Conservation (phyloP, 2,888 invertebrate genomes). For the Anticlea derivata region DNA sequence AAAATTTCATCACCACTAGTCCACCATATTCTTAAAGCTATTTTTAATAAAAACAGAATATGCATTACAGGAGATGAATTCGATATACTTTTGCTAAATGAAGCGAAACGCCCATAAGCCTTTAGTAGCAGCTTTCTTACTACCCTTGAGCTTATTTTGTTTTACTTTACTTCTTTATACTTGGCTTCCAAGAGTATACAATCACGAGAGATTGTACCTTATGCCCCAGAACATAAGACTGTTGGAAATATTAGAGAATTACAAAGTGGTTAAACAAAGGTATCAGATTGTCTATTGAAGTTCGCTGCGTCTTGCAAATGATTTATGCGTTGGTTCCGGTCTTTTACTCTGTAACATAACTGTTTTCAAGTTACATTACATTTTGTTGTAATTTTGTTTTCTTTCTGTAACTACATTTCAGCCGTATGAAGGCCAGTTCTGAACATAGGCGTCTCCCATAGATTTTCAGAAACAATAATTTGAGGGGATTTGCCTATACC, state of each 20-base stretch:
- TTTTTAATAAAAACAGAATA: constrained; percentile 67
- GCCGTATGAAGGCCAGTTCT: no score
- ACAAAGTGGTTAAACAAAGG: constrained; percentile 33
- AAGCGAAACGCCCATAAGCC: constrained; percentile 71
- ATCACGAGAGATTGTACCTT: constrained; percentile 38
- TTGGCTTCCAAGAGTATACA: constrained; percentile 19
- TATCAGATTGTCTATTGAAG: constrained; percentile 66
- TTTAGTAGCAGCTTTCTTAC: constrained; percentile 50
- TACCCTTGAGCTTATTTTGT: constrained; percentile 59
- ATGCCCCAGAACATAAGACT: constrained; percentile 26
- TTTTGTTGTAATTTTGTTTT: constrained; percentile 1
- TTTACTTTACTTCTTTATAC: constrained; percentile 42
- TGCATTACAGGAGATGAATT: constrained; percentile 70
- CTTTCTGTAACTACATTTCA: no score
- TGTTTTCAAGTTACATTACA: constrained; percentile 7
- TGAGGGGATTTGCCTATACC: no score
- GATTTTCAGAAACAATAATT: no score
- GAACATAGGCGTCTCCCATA: no score
- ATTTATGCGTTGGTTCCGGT: constrained; percentile 66
- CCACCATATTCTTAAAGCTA: constrained; percentile 41
- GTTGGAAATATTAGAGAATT: background rate
- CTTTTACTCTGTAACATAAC: constrained; percentile 14
- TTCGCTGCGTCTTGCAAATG: constrained; percentile 62
- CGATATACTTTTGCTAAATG: constrained; percentile 82
- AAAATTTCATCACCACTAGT: constrained; percentile 2